Conservation (phyloP, 2,113 vertebrate species). For the Pedionomus torquatus region DNA sequence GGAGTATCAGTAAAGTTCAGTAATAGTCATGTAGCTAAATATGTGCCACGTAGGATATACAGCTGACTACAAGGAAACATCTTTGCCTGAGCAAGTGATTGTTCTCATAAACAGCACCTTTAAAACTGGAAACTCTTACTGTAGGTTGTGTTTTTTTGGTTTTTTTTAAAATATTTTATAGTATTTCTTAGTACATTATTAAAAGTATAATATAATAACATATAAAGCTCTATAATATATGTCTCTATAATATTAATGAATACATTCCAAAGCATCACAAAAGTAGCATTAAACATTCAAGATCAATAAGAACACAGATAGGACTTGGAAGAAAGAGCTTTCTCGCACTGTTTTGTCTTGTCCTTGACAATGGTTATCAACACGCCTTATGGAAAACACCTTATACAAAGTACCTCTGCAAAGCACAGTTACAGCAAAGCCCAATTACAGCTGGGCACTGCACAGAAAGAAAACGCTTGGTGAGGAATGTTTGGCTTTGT, state of each 20-base stretch:
- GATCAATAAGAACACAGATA: neutral
- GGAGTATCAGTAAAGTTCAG: neutral
- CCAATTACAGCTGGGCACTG: neutral
- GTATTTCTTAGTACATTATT: neutral
- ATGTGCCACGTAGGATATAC: neutral
- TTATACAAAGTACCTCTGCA: neutral
- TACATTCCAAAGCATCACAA: neutral
- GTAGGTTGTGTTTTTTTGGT: neutral
- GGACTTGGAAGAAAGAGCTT: neutral
- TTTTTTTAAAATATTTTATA: neutral
- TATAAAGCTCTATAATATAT: too few relatives aligned
- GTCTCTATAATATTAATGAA: neutral
- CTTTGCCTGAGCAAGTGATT: neutral
- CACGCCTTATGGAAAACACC: fast-evolving
- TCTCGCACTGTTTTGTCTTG: fast-evolving
- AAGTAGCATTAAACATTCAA: neutral
- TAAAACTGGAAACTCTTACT: neutral
- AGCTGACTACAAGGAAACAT: neutral
- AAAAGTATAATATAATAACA: neutral
- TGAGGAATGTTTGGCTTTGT: neutral
- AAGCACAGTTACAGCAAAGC: neutral
- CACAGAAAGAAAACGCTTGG: neutral
- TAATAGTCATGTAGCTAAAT: neutral
- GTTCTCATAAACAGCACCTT: neutral
- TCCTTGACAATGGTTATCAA: neutral